Conservation (phyloP, 2,888 invertebrate species). For the Eupithecia centaureata region DNA sequence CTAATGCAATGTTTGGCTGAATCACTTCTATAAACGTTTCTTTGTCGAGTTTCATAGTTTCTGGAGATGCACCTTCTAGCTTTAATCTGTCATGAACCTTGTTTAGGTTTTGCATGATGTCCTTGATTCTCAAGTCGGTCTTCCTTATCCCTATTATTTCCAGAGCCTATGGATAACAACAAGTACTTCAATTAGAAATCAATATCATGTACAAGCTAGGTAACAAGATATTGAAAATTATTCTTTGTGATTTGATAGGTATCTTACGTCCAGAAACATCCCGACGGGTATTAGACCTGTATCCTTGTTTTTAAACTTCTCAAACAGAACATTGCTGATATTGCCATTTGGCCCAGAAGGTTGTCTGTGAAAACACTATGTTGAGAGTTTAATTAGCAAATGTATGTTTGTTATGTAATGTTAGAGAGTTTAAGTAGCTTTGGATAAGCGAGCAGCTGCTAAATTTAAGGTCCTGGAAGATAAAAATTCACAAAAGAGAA, state of each 20-base stretch:
- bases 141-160: slow-evolving; percentile 94
- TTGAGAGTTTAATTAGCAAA: not conserved
- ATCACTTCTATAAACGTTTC: slow-evolving; percentile 93
- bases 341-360: slow-evolving; percentile 83
- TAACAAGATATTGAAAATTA: not conserved
- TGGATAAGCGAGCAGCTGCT: not conserved
- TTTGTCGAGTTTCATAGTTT: slow-evolving; percentile 92
- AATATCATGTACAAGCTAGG: not conserved
- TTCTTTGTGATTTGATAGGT: not conserved
- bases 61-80: slow-evolving; percentile 90
- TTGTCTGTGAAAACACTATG: not conserved
- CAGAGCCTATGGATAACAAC: slow-evolving; percentile 85
- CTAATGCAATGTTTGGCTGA: slow-evolving; percentile 93
- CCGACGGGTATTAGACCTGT: slow-evolving; percentile 91
- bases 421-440: not conserved
- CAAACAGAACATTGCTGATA: slow-evolving; percentile 95
- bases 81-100: slow-evolving; percentile 89
- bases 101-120: slow-evolving; percentile 93
- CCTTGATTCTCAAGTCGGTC: slow-evolving; percentile 93
- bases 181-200: not conserved
- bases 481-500: not conserved
- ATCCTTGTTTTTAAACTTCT: slow-evolving; percentile 95
- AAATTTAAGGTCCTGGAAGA: not conserved
- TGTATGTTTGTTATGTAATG: too few relatives aligned
- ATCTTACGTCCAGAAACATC: slow-evolving; percentile 93